Percentiles rank a stretch among this genome's conserved stretches.
phyloP scores from a whole-genome alignment of 2,113 vertebrate genomes.

The Odontophorus gujanensis region DNA sequence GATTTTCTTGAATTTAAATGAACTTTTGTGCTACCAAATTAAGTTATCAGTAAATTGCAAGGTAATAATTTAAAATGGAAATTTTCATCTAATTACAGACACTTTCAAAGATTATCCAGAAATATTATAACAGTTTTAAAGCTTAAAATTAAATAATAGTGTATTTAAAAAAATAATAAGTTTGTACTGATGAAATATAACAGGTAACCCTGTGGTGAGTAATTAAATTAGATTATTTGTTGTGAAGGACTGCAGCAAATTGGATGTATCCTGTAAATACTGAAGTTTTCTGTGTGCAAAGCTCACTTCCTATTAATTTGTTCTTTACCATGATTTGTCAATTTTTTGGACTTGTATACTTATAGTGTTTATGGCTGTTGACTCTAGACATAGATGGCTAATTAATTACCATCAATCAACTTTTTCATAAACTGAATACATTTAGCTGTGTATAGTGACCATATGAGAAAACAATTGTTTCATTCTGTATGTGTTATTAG shows the following conservation, averaged over 20 bases:
- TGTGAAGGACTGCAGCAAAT: background rate
- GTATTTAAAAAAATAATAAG: background rate
- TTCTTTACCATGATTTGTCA: background rate
- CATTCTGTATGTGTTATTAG: background rate
- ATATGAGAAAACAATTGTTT: background rate
- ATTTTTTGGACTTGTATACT: background rate
- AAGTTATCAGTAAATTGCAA: background rate
- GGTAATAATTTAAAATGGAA: background rate
- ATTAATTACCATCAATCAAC: background rate
- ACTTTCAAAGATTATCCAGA: background rate
- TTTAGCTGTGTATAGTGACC: background rate
- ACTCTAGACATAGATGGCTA: background rate
- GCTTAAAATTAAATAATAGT: background rate
- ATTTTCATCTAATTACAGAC: background rate
- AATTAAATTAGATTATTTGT: background rate
- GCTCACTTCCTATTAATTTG: background rate
- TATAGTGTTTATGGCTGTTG: background rate
- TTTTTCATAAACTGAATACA: background rate
- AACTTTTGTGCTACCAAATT: background rate
- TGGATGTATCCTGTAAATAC: background rate
- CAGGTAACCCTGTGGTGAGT: background rate
- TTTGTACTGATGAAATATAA: background rate
- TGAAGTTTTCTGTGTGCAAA: background rate
- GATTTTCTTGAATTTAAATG: background rate
- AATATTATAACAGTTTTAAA: background rate